phyloP scores from a whole-genome alignment of 2,888 invertebrate genomes.

The Mesoligia furuncula region DNA sequence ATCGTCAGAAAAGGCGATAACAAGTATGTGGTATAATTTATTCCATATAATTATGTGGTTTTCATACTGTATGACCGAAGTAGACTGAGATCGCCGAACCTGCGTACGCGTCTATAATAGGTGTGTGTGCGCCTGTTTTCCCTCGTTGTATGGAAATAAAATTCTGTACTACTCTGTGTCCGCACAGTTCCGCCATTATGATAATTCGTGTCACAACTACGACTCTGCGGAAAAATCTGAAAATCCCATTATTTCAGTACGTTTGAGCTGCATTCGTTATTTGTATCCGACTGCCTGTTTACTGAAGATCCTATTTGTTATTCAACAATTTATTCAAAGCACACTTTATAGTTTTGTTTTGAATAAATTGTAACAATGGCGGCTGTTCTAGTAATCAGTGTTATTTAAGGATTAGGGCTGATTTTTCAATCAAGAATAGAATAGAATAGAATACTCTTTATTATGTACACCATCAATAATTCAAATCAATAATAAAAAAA shows the following conservation, averaged over 20 bases:
- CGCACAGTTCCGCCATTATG: constrained; percentile 47
- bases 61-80: neutral
- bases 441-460: too few species aligned
- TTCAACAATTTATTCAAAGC: constrained; percentile 14
- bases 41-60: neutral
- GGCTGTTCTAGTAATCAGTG: constrained; percentile 10
- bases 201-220: constrained; percentile 47
- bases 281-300: constrained; percentile 24
- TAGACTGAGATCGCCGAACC: neutral
- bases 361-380: neutral
- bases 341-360: constrained; percentile 14
- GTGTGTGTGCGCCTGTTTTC: too few species aligned
- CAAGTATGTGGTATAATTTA: too few species aligned
- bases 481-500: too few species aligned
- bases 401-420: neutral
- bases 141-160: neutral
- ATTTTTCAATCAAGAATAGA: too few species aligned
- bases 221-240: constrained; percentile 32
- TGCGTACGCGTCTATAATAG: too few species aligned
- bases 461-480: too few species aligned
- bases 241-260: constrained; percentile 53
- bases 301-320: constrained; percentile 33
- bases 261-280: constrained; percentile 45
- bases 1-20: too few species aligned
- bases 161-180: neutral